phyloP scores from a whole-genome alignment of 64 coral and sea anemone species.

The Porites australiensis region DNA sequence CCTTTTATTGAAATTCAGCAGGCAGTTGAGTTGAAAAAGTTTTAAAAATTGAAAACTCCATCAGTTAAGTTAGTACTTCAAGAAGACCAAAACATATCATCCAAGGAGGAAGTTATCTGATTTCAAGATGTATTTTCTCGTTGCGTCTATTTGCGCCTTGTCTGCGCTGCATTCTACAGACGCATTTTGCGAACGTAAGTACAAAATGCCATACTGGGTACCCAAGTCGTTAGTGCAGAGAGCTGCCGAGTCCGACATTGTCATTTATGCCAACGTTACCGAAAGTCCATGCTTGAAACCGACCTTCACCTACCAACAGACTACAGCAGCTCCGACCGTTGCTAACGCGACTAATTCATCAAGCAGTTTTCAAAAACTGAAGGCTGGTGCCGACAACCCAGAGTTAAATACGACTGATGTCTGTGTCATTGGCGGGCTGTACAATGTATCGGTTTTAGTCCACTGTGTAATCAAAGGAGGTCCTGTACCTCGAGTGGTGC shows the following conservation, averaged over 20 bases:
- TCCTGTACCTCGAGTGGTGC: background rate
- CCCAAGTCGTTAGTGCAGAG: slow-evolving; percentile 1
- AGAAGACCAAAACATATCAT: background rate
- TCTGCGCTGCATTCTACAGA: background rate
- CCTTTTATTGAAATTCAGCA: background rate
- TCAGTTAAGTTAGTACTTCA: background rate
- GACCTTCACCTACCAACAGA: background rate
- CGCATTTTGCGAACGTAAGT: slow-evolving; percentile 36
- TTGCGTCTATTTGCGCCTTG: background rate
- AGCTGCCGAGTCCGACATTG: slow-evolving; percentile 36
- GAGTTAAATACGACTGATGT: slow-evolving; percentile 6
- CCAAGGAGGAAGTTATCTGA: background rate
- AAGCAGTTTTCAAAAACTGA: background rate
- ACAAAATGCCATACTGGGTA: slow-evolving; percentile 15
- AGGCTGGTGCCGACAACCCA: background rate
- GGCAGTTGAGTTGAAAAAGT: background rate
- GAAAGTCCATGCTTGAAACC: slow-evolving; percentile 41
- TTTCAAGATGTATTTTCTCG: background rate
- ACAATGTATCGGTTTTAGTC: slow-evolving; percentile 16
- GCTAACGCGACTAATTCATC: slow-evolving; percentile 15
- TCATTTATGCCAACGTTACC: slow-evolving; percentile 18
- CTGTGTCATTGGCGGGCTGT: background rate
- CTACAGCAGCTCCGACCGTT: background rate
- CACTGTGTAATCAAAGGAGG: slow-evolving; percentile 30
- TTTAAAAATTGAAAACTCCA: background rate